These are phyloP conservation scores for Cephalopholis sonnerati DNA, from an alignment of 2,113 vertebrate genomes.

Conservation along the genomic window DNA sequence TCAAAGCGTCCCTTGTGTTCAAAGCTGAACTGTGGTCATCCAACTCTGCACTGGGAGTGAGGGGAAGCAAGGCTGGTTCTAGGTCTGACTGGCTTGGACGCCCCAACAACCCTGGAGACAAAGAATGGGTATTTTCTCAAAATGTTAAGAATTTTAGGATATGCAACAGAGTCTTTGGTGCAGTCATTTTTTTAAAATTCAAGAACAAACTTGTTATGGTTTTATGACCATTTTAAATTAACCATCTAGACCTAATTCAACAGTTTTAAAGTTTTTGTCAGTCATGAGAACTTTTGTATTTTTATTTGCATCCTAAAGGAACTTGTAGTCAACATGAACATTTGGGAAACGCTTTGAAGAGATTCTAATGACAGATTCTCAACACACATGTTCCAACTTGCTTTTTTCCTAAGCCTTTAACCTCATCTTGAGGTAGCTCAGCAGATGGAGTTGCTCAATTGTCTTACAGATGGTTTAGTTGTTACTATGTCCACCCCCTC, in stretches of 20 bases:
- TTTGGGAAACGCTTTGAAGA: too few species aligned
- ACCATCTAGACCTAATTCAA: not conserved
- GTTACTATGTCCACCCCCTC: too few species aligned
- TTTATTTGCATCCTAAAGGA: not conserved
- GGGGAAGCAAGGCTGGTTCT: constrained; percentile 83
- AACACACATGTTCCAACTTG: too few species aligned
- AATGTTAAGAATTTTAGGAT: not conserved
- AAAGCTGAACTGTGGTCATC: constrained; percentile 42
- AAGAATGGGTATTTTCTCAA: constrained; percentile 59
- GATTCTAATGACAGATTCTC: too few species aligned
- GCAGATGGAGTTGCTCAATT: too few species aligned
- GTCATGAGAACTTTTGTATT: too few species aligned
- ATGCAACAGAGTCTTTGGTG: not conserved
- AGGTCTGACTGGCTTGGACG: constrained; percentile 70
- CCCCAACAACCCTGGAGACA: constrained; percentile 72
- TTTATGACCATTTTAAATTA: not conserved
- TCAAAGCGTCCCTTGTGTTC: constrained; percentile 2
- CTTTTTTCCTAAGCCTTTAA: too few species aligned
- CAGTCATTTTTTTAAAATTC: not conserved
- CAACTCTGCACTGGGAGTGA: constrained; percentile 83
- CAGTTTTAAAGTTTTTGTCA: not conserved
- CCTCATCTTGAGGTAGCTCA: too few species aligned
- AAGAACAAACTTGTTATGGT: not conserved
- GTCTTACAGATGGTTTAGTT: too few species aligned
- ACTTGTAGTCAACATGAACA: too few species aligned